phyloP scores from a whole-genome alignment of 2,797 vertebrate genomes.

The Lagodon rhomboides region DNA sequence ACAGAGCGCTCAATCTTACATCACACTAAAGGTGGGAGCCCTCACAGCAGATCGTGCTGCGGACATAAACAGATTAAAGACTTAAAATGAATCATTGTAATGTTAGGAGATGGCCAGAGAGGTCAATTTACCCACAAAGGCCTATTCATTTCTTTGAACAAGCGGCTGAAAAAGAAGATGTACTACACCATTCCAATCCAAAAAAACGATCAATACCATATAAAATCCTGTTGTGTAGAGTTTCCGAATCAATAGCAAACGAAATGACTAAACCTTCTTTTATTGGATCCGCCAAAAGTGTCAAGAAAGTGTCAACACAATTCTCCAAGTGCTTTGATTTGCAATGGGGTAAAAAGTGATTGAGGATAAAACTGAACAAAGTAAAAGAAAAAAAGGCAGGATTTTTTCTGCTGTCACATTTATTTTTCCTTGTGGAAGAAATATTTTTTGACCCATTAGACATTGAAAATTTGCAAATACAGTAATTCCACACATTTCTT shows the following conservation, averaged over 20 bases:
- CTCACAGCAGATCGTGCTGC: neutral
- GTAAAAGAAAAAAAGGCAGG: neutral
- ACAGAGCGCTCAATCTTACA: neutral
- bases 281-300: constrained; percentile 39
- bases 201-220: constrained; percentile 32
- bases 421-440: neutral
- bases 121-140: constrained; percentile 6
- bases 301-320: constrained; percentile 49
- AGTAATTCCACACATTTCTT: neutral
- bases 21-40: constrained; percentile 12
- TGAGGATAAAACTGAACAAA: constrained; percentile 2
- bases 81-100: neutral
- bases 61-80: constrained; percentile 20
- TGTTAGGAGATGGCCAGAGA: neutral
- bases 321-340: constrained; percentile 20
- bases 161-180: neutral
- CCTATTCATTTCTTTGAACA: neutral
- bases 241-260: constrained; percentile 53
- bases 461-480: neutral
- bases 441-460: neutral
- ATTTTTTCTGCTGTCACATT: neutral
- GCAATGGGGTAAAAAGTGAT: neutral
- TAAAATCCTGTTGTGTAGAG: constrained; percentile 1
- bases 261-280: constrained; percentile 45
- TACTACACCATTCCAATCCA: neutral